phyloP scores from a whole-genome alignment of 2,113 vertebrate species.

The Xyliphius kryptos region DNA sequence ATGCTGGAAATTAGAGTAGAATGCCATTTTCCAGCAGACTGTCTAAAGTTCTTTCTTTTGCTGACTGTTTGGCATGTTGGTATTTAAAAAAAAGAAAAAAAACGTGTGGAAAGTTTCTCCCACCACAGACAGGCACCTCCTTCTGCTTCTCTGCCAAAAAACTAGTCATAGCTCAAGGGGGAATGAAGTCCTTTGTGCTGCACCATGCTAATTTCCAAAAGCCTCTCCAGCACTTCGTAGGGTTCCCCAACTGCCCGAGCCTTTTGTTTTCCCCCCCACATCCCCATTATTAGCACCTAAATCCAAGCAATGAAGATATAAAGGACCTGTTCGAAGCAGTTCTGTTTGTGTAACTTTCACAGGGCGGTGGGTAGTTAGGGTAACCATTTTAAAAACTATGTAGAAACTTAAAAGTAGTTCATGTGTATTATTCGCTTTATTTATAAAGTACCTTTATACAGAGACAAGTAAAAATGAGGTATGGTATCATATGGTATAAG shows the following conservation, averaged over 20 bases:
- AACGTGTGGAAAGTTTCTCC: conserved; percentile 55
- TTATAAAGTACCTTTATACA: too few relatives aligned
- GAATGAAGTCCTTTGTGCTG: conserved; percentile 67
- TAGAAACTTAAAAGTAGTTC: too few relatives aligned
- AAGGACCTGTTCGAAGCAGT: conserved; percentile 71
- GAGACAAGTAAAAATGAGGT: too few relatives aligned
- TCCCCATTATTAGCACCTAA: conserved; percentile 83
- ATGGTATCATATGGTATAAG: too few relatives aligned
- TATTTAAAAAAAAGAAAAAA: too few relatives aligned
- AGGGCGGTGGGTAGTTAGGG: conserved; percentile 16
- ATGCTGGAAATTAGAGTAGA: not conserved
- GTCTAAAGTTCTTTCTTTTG: conserved; percentile 37
- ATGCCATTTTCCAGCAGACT: not conserved
- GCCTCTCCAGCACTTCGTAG: conserved; percentile 86
- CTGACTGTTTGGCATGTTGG: not conserved
- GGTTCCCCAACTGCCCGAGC: conserved; percentile 67
- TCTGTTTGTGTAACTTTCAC: conserved; percentile 65
- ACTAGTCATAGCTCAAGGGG: conserved; percentile 57
- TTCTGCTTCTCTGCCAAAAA: conserved; percentile 49
- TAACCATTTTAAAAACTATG: not conserved
- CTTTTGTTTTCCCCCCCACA: conserved; percentile 84
- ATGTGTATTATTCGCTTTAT: too few relatives aligned
- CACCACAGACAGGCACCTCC: conserved; percentile 58
- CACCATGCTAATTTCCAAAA: conserved; percentile 86
- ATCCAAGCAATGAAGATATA: conserved; percentile 75